These are phyloP conservation scores for Pogona vitticeps DNA, from an alignment of 2,113 vertebrate genomes.

Conservation along the genomic window DNA sequence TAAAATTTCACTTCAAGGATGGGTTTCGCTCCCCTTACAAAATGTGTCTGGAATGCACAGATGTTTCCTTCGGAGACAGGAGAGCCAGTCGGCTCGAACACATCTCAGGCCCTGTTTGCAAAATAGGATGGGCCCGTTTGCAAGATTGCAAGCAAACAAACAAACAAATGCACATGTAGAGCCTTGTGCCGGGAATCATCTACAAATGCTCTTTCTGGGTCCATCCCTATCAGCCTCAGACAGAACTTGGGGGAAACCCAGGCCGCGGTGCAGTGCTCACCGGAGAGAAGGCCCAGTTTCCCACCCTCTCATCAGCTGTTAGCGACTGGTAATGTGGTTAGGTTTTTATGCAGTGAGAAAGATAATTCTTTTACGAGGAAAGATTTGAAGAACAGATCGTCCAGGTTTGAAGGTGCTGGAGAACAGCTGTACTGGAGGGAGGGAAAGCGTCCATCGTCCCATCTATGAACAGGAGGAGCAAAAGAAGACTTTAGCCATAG, in stretches of 20 bases:
- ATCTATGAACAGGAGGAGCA: too few relatives aligned
- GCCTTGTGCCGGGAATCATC: accelerated
- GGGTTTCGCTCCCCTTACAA: slow-evolving; percentile 85
- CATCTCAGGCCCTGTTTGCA: slow-evolving; percentile 55
- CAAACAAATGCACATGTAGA: too few relatives aligned
- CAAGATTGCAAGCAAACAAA: slow-evolving; percentile 72
- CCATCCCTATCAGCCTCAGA: accelerated
- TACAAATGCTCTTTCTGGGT: background rate
- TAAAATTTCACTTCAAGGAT: slow-evolving; percentile 76
- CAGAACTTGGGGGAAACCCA: background rate
- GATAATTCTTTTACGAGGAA: background rate
- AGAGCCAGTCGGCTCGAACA: slow-evolving; percentile 67
- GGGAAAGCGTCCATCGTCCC: background rate
- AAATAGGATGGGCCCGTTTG: slow-evolving; percentile 47
- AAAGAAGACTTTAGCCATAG: background rate
- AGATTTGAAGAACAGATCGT: background rate
- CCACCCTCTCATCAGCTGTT: background rate
- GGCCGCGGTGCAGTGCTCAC: background rate
- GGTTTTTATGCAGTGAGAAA: background rate
- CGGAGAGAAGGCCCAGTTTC: background rate
- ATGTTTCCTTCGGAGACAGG: slow-evolving; percentile 91
- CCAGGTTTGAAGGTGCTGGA: background rate
- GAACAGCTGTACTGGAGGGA: background rate
- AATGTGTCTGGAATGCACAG: slow-evolving; percentile 97
- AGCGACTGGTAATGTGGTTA: background rate